Base-by-base conservation (phyloP, 2,888 invertebrate species). In the Cephonodes hylas region DNA sequence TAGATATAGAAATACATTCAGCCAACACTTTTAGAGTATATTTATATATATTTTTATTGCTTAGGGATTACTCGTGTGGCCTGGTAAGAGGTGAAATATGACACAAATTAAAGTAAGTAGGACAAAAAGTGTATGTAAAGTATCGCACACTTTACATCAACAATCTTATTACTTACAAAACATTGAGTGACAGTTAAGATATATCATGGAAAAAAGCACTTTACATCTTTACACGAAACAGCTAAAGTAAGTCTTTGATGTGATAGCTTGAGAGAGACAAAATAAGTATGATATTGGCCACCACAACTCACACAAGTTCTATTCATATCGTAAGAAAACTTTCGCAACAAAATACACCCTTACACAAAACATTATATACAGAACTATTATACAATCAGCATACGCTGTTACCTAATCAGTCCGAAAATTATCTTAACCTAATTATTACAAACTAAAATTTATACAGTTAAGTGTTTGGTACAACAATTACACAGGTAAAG, bases 331-430 rank as follows among this genome's bases (percentile, higher is more conserved):
- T 4, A 18, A 10, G 48, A 15, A 31, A 4, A 31, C 31, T 31
- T 10, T 53, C 8, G n/a, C 22, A 22, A 23, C 18, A 27, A 18
- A 31, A 18, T 42, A 59, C 15, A 44, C 10, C 7, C 27, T 44
- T n/a, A n/a, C n/a, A n/a, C n/a, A n/a, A n/a, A 53, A 27, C n/a
- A 18, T 8, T 31, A 53, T 53, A 20, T 31, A 53, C 27, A 53
- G 31, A 53, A 53, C 18, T 53, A 53, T 53, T 31, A 53, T 53
- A 53, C 53, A 53, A 15, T 31, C 18, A 38, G 4, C 44, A 44
- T 8, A 27, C 27, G 18, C 27, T 18, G 27, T 53, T 53, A 27
- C 22, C 59, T 59, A 59, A 59, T 59, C 59, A 59, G 59, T 59
- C 45, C 59, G 22, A 27, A 46, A 34, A 38, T 34, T 8, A 59